Evolutionary conservation across 1,140 invertebrate genomes (phyloP).

Genomic region (Archegozetes longisetosus): DNA sequence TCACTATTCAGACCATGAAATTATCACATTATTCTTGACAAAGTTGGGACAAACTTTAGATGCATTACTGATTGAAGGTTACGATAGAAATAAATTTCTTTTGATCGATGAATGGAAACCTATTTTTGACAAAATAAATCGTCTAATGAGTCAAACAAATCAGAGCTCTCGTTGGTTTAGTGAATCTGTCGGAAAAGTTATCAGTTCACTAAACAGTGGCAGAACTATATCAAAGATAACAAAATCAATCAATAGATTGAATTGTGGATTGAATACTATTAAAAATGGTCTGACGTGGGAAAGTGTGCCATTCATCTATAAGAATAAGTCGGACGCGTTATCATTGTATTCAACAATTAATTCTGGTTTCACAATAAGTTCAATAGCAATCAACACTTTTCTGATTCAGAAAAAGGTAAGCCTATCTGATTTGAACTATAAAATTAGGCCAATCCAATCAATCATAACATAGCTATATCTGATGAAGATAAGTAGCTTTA

Average conservation of each 20-base stretch:
- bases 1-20: constrained; percentile 8
- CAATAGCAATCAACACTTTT: constrained; percentile 8
- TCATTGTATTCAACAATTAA: constrained; percentile 4
- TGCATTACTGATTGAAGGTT: background rate
- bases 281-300: constrained; percentile 6
- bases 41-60: constrained; percentile 5
- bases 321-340: background rate
- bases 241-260: background rate
- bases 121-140: constrained; percentile 9
- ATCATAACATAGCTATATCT: too few species aligned
- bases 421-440: too few species aligned
- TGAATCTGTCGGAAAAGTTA: constrained; percentile 1
- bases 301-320: background rate
- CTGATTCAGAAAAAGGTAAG: background rate
- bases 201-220: background rate
- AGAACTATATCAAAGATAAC: background rate
- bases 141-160: background rate
- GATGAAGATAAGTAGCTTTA: too few species aligned
- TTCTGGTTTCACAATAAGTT: constrained; percentile 1
- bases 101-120: constrained; percentile 8
- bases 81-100: constrained; percentile 3
- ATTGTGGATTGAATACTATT: constrained; percentile 6
- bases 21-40: constrained; percentile 1
- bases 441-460: too few species aligned
- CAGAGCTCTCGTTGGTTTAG: constrained; percentile 2